These are phyloP conservation scores for Ridgeia piscesae DNA, from an alignment of 1,140 invertebrate genomes.

Conservation along the genomic window DNA sequence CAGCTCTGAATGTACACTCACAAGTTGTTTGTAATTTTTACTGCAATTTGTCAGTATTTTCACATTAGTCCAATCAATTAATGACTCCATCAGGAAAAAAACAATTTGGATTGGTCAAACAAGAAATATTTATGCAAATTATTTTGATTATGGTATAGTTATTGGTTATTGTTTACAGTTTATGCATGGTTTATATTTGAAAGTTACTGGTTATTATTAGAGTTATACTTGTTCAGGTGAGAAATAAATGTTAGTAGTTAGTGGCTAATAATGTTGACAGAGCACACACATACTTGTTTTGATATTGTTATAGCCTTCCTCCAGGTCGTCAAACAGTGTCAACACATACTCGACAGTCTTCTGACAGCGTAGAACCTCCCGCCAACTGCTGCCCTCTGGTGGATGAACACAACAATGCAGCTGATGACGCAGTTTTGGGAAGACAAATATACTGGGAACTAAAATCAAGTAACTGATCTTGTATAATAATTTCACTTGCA, in stretches of 20 bases:
- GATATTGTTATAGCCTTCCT: neutral
- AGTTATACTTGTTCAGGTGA: neutral
- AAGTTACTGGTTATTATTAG: neutral
- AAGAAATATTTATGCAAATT: too few species aligned
- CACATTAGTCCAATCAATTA: too few species aligned
- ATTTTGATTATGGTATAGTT: neutral
- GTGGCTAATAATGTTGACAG: neutral
- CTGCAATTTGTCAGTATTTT: too few species aligned
- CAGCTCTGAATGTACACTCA: too few species aligned
- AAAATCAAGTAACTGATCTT: neutral
- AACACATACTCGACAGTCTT: neutral
- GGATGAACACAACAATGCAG: neutral
- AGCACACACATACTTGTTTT: neutral
- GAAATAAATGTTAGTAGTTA: neutral
- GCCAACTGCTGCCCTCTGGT: neutral
- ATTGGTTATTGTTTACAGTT: neutral
- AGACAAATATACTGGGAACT: neutral
- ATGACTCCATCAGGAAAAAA: too few species aligned
- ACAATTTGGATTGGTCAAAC: too few species aligned
- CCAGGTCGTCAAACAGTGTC: neutral
- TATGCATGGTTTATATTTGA: neutral
- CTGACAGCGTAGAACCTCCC: neutral
- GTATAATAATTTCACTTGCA: neutral
- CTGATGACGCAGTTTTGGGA: neutral
- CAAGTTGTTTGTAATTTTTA: too few species aligned